Conservation (phyloP, 2,888 invertebrate species). For the Chymomyza caudatula region DNA sequence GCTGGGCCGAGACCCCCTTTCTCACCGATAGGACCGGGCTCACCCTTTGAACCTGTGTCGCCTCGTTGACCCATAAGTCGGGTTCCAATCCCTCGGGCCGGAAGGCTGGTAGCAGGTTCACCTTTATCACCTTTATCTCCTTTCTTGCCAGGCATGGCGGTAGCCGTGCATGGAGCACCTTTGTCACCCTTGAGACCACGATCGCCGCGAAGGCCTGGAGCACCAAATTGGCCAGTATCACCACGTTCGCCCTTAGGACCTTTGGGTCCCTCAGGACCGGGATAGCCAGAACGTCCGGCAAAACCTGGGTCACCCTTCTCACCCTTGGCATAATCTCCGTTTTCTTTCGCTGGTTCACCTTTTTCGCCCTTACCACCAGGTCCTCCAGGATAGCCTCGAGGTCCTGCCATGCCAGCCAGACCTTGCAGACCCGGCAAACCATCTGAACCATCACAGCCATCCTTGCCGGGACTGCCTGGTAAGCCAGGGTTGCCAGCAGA, state of each 20-base stretch:
- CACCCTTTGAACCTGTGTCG: slow-evolving; percentile 81
- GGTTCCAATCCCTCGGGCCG: slow-evolving; percentile 34
- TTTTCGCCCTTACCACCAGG: slow-evolving; percentile 82
- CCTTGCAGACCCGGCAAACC: slow-evolving; percentile 88
- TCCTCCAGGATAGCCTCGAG: slow-evolving; percentile 83
- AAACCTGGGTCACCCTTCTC: slow-evolving; percentile 88
- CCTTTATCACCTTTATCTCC: slow-evolving; percentile 84
- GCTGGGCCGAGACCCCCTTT: slow-evolving; percentile 85
- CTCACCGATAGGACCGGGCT: slow-evolving; percentile 81
- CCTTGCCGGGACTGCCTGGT: slow-evolving; percentile 90
- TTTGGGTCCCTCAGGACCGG: slow-evolving; percentile 73
- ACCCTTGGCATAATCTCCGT: slow-evolving; percentile 83
- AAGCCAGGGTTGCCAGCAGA: slow-evolving; percentile 80
- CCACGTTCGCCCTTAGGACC: slow-evolving; percentile 89
- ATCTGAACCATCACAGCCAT: slow-evolving; percentile 98
- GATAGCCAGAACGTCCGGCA: slow-evolving; percentile 72
- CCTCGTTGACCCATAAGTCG: slow-evolving; percentile 79
- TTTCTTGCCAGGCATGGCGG: slow-evolving; percentile 78
- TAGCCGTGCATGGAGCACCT: slow-evolving; percentile 81
- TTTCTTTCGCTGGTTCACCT: slow-evolving; percentile 85
- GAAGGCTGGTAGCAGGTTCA: slow-evolving; percentile 66
- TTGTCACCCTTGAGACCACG: slow-evolving; percentile 85
- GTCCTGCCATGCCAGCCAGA: slow-evolving; percentile 84
- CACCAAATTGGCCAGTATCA: slow-evolving; percentile 74
- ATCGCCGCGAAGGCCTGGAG: slow-evolving; percentile 86